Base-by-base conservation (phyloP, 2,113 vertebrate species). In the Rutilus rutilus region DNA sequence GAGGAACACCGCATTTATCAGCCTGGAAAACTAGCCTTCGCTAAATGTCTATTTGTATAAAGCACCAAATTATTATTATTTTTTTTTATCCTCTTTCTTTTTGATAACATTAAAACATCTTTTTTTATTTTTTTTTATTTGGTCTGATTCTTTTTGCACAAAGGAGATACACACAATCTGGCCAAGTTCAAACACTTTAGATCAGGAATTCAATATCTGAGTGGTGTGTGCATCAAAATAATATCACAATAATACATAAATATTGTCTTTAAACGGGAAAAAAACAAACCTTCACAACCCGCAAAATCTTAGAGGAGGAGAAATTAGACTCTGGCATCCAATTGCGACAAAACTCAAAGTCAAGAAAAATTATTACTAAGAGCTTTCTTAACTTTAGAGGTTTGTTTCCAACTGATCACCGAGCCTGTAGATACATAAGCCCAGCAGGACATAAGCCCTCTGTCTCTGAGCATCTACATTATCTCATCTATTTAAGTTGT, bases 21-120 rank as follows among this genome's bases (percentile, higher is more conserved):
- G 21, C 33, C 50, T 57, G 50, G 47, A 57, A 42, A 78, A 60
- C 11, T 36, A 84, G 71, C 39, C n/a, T 81, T 78, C 6, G 2
- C 78, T 81, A 25, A 62, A 73, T 39, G 33, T 36, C 57, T 42
- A 25, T 79, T 60, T 60, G 36, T 19, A 60, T 39, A 57, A 23
- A 39, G 54, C 11, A 42, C 36, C 57, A 59, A 33, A 57, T 36
- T 7, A 14, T 33, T 39, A 52, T 19, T 54, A 2, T 30, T 76
- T 21, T 21, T 1, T 27, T 50, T 60, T 2, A 42, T 9, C 54
- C 19, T 21, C 9, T 76, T 76, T 54, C 36, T 78, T 59, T 59
- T 9, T 60, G 10, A 78, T 78, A 39, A 79, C 77, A 59, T 78
- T n/a, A 59, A 77, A 78, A 78, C 76, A 2, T 39, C 2, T 7